A percentile compares a stretch with the other conserved stretches of the same genome.
These are phyloP conservation scores for Arvicanthis niloticus DNA, from an alignment of 2,113 vertebrate species.

Conservation along the genomic window DNA sequence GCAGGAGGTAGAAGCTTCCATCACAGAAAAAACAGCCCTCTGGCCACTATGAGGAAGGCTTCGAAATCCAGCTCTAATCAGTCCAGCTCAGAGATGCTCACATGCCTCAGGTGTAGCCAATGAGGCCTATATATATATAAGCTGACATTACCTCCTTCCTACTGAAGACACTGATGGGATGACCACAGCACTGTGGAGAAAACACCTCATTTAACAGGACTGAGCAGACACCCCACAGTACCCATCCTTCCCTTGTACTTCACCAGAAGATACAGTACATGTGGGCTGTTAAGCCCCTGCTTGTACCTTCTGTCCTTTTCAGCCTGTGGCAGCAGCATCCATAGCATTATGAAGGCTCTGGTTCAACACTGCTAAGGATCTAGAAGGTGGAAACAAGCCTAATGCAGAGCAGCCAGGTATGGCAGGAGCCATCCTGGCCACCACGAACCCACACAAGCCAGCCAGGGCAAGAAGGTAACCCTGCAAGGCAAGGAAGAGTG, in stretches of 20 bases:
- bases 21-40: neutral
- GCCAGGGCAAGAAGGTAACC: neutral
- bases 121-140: rapidly evolving
- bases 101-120: neutral
- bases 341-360: neutral
- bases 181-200: neutral
- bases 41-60: neutral
- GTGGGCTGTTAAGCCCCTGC: no score
- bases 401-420: neutral
- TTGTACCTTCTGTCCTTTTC: no score
- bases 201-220: no score
- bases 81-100: neutral
- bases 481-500: neutral
- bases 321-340: no score
- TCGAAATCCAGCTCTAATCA: neutral
- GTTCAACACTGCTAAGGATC: neutral
- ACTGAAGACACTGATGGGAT: neutral
- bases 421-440: neutral
- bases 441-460: neutral
- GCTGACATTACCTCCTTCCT: neutral
- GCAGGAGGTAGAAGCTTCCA: neutral
- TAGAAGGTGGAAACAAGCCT: neutral
- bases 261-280: rapidly evolving
- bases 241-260: neutral
- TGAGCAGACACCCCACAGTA: neutral